phyloP scores from a whole-genome alignment of 2,797 vertebrate species.

The Anomalospiza imberbis region DNA sequence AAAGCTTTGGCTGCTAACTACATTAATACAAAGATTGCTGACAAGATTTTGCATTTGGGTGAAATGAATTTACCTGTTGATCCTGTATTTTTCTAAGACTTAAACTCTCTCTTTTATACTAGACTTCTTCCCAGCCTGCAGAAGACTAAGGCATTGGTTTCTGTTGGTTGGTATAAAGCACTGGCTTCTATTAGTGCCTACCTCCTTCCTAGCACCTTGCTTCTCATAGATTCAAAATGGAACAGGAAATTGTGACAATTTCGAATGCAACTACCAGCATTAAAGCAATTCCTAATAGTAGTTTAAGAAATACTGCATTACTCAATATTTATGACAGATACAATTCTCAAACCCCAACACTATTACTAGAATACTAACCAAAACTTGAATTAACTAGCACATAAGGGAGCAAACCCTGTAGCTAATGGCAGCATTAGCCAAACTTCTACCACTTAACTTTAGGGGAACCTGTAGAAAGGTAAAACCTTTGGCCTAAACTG shows the following conservation, averaged over 20 bases:
- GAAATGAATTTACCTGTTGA: neutral
- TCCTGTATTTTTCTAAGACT: neutral
- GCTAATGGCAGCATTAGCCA: neutral
- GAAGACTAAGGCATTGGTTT: neutral
- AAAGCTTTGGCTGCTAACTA: neutral
- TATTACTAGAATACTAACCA: neutral
- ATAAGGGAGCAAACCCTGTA: neutral
- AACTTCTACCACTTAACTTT: neutral
- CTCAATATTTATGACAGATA: neutral
- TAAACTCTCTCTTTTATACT: neutral
- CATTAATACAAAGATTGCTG: neutral
- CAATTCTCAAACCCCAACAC: neutral
- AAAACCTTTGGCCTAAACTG: neutral
- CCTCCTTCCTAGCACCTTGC: neutral
- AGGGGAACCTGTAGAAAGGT: neutral
- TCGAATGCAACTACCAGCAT: neutral
- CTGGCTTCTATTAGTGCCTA: neutral
- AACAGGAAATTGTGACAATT: neutral
- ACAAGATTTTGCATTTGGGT: neutral
- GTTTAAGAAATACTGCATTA: neutral
- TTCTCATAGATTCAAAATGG: neutral
- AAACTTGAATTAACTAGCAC: neutral
- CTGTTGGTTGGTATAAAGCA: neutral
- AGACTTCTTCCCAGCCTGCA: neutral
- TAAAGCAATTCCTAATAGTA: neutral